Conservation (phyloP, 2,888 invertebrate genomes). For the Sceliomorpha sp. region DNA sequence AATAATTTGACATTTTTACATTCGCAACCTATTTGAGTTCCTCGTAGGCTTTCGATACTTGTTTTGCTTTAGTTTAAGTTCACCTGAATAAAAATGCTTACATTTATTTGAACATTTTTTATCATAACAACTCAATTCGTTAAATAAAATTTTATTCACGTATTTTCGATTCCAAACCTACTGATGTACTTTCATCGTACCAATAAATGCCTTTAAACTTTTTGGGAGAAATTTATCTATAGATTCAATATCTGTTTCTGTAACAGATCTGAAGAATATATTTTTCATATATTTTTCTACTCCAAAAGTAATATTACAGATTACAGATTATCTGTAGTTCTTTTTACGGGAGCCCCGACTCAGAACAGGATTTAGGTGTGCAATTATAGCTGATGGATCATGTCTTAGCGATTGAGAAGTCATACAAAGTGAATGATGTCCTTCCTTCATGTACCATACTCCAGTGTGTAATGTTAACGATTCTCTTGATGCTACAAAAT, state of each 20-base stretch:
- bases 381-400: conserved; percentile 29
- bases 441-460: conserved; percentile 15
- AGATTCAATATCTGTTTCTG: background rate
- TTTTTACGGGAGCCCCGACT: conserved; percentile 3
- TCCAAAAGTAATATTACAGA: conserved; percentile 7
- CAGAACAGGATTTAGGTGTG: conserved; percentile 26
- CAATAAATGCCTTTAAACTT: background rate
- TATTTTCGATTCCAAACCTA: conserved; percentile 3
- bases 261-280: background rate
- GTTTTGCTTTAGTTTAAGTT: background rate
- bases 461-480: conserved; percentile 32
- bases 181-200: conserved; percentile 9
- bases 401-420: conserved; percentile 27
- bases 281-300: background rate
- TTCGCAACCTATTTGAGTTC: background rate
- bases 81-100: conserved; percentile 1
- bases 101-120: background rate
- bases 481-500: conserved; percentile 34
- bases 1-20: background rate
- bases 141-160: background rate
- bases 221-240: conserved; percentile 2
- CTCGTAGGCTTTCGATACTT: background rate
- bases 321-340: conserved; percentile 5
- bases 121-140: conserved; percentile 6
- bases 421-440: conserved; percentile 27